These are phyloP conservation scores for Aeoliscus strigatus DNA, from an alignment of 2,797 vertebrate genomes.

Conservation along the genomic window DNA sequence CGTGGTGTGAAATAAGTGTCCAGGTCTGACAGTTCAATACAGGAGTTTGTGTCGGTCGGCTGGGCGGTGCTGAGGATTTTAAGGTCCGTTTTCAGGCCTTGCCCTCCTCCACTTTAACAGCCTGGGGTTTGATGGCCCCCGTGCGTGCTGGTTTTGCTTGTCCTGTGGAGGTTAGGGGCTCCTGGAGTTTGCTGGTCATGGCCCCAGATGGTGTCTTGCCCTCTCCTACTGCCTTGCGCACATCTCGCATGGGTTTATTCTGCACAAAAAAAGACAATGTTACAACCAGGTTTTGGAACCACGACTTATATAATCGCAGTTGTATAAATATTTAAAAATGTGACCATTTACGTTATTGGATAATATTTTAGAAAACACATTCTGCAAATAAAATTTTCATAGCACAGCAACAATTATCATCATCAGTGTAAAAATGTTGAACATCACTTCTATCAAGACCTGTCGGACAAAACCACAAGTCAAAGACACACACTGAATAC, in stretches of 20 bases:
- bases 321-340: no score
- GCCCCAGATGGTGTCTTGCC: constrained; percentile 72
- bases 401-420: no score
- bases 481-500: constrained; percentile 16
- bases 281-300: not conserved
- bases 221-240: constrained; percentile 73
- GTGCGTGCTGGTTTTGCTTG: constrained; percentile 86
- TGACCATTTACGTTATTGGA: not conserved
- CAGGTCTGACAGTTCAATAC: constrained; percentile 62
- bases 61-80: constrained; percentile 50
- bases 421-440: no score
- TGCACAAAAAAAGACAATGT: constrained; percentile 28
- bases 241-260: constrained; percentile 82
- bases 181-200: constrained; percentile 83
- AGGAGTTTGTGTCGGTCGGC: constrained; percentile 46
- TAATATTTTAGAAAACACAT: not conserved
- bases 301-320: no score
- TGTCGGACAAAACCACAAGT: not conserved
- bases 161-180: constrained; percentile 67
- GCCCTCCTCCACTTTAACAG: constrained; percentile 89
- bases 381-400: no score
- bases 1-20: constrained; percentile 69
- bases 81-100: constrained; percentile 81
- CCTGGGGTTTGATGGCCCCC: constrained; percentile 90
- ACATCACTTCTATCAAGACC: no score